Evolutionary conservation across 1,140 invertebrate genomes (phyloP).

Genomic region (Magallana angulata): DNA sequence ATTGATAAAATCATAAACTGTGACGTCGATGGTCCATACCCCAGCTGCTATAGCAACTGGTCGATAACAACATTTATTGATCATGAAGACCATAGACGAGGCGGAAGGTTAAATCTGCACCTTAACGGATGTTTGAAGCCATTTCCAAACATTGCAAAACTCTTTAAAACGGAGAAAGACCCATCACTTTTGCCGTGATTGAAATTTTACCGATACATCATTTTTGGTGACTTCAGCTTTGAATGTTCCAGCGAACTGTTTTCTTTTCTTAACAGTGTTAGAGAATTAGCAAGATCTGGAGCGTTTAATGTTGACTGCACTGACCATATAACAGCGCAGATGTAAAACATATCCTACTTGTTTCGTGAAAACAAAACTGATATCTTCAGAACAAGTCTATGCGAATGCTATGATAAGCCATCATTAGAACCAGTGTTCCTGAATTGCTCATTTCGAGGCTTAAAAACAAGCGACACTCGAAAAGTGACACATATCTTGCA

Average conservation of each 20-base stretch:
- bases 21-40: neutral
- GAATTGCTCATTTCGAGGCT: too few relatives aligned
- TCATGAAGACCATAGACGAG: neutral
- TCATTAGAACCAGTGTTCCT: too few relatives aligned
- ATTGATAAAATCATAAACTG: slow-evolving; percentile 4
- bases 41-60: neutral
- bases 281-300: neutral
- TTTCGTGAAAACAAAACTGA: neutral
- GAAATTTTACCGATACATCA: neutral
- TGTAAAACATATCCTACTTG: neutral
- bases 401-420: neutral
- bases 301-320: neutral
- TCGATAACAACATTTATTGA: neutral
- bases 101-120: neutral
- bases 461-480: too few relatives aligned
- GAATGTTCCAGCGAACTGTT: neutral
- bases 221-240: neutral
- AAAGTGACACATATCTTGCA: too few relatives aligned
- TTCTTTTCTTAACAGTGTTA: neutral
- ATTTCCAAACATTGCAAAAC: neutral
- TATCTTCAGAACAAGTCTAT: neutral
- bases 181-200: neutral
- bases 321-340: neutral
- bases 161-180: neutral
- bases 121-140: neutral